Evolutionary conservation across 2,797 vertebrate species (phyloP), one percentile per base, ranked within the genome.

Genomic region (Rhinoraja longicauda): DNA sequence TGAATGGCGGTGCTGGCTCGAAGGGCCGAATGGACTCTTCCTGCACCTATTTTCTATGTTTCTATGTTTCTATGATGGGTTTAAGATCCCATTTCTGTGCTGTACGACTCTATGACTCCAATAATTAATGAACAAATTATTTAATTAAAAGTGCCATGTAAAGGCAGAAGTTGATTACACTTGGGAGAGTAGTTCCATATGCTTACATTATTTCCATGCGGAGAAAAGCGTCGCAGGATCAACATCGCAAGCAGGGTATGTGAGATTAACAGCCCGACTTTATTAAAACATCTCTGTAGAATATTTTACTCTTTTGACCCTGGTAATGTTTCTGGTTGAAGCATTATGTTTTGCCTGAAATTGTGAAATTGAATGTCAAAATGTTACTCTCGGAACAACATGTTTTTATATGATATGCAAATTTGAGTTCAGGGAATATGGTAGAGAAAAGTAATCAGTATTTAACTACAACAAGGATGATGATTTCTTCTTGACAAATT

Each of bases 81-180:
- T 67, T 12, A 67, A 67, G 17, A 64, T 17, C 10, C 67, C 67
- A 17, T 17, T 67, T 67, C 64, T 67, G 64, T 67, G 13, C 10
- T 67, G 7, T 67, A 67, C 2, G 64, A 45, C 45, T 53, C 45
- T 53, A 45, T 0, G 45, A 67, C 10, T 67, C 10, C 64, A 67
- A 67, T 32, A 77, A 77, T 77, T 2, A 77, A 12, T 77, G 7
- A 77, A 77, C n/a, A 77, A 32, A 77, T 77, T 32, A 32, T n/a
- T 1, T 29, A 12, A 77, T n/a, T 32, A 77, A 77, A 75, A 32
- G 13, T 77, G 29, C 75, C n/a, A n/a, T 77, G 26, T 29, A 67
- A 77, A 76, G 73, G 73, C 73, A 29, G 73, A 76, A 76, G 73
- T n/a, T 76, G 73, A 76, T n/a, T 77, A 77, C 75, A 77, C n/a